These are phyloP conservation scores for Phragmatobia fuliginosa DNA, from an alignment of 2,888 invertebrate species.

Conservation along the genomic window DNA sequence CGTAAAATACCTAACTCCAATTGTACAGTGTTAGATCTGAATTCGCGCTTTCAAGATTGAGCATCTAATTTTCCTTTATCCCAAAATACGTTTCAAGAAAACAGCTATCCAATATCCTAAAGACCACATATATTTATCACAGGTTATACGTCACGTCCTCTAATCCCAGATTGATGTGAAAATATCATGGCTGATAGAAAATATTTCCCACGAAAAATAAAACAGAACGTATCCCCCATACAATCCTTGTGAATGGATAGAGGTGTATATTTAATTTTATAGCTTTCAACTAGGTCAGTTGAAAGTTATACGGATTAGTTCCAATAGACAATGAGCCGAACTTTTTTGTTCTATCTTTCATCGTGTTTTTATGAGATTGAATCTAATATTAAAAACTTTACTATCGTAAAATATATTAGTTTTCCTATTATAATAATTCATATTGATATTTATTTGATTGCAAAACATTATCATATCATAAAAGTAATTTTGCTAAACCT, in stretches of 20 bases:
- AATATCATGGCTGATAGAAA: slow-evolving; percentile 42
- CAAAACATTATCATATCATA: neutral
- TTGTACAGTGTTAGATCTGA: too few relatives aligned
- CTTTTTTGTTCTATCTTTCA: slow-evolving; percentile 13
- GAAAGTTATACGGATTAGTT: slow-evolving; percentile 22
- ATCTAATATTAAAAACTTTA: slow-evolving; percentile 6
- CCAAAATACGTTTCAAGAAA: neutral
- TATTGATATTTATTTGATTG: neutral
- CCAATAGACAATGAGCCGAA: slow-evolving; percentile 7
- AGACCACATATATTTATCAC: slow-evolving; percentile 29
- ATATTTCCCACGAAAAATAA: slow-evolving; percentile 49
- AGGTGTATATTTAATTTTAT: slow-evolving; percentile 43
- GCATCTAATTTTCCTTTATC: neutral
- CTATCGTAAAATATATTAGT: neutral
- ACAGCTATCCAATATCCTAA: neutral
- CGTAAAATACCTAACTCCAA: too few relatives aligned
- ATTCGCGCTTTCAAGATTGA: neutral
- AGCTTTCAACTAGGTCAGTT: slow-evolving; percentile 28
- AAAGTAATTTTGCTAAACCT: neutral
- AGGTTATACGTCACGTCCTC: slow-evolving; percentile 34
- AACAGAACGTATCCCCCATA: slow-evolving; percentile 40
- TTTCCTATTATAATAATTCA: neutral
- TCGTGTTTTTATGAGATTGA: slow-evolving; percentile 12
- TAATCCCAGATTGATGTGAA: slow-evolving; percentile 47
- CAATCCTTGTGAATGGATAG: slow-evolving; percentile 42